These are phyloP conservation scores for Therioaphis trifolii DNA, from an alignment of 2,888 invertebrate genomes.

Conservation along the genomic window DNA sequence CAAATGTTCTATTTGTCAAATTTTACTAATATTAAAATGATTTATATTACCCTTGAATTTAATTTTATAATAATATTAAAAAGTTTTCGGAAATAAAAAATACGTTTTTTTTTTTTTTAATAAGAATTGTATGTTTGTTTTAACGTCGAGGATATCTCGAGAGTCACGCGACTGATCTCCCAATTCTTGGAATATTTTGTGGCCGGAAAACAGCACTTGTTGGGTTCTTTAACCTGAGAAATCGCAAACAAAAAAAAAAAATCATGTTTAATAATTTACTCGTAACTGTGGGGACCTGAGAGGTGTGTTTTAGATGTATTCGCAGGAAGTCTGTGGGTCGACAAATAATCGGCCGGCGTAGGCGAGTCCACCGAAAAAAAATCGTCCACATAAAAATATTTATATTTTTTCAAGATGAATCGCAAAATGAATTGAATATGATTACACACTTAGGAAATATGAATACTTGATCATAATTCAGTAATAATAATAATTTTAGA, in stretches of 20 bases:
- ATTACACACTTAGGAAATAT: too few relatives aligned
- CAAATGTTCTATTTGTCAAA: neutral
- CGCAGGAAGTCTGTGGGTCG: constrained; percentile 61
- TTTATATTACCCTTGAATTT: neutral
- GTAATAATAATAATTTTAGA: neutral
- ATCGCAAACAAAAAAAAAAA: constrained; percentile 33
- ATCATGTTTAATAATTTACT: constrained; percentile 39
- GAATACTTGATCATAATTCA: neutral
- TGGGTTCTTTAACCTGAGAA: constrained; percentile 45
- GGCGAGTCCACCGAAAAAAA: constrained; percentile 52
- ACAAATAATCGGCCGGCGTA: constrained; percentile 39
- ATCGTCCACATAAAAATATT: neutral
- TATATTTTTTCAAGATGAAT: constrained; percentile 37
- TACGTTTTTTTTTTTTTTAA: neutral
- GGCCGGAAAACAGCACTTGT: constrained; percentile 26
- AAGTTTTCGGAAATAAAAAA: neutral
- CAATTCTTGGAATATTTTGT: constrained; percentile 21
- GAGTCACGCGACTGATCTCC: neutral
- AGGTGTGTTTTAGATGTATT: constrained; percentile 47
- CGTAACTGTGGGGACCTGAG: constrained; percentile 29
- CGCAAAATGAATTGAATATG: constrained; percentile 28
- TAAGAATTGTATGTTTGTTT: neutral
- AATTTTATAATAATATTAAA: neutral
- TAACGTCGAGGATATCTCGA: neutral
- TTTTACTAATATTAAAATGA: neutral